Evolutionary conservation across 2,888 invertebrate species (phyloP), one percentile per base, ranked within the genome.

Genomic region (Calliopum simillimum): DNA sequence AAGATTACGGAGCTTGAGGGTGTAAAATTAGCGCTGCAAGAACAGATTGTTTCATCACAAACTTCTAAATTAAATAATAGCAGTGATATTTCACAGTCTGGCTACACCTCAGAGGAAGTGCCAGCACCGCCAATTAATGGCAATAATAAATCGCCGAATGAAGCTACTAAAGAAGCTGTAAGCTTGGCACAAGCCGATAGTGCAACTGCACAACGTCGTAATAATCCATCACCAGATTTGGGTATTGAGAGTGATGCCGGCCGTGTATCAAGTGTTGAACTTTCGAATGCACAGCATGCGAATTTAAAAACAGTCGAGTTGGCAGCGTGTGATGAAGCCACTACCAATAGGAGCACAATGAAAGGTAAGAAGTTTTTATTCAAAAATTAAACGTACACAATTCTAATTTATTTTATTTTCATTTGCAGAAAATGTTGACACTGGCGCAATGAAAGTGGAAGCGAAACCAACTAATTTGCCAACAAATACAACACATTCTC

Each of bases 161-260:
- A 64, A 8, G 61, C 74, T 12, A 63, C 84, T n/a, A n/a, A 77
- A 68, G 33, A 75, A 16, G 33, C 16, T 23, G 47, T 47, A 8
- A 47, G 12, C 12, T n/a, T 46, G 19, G 55, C 46, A 2, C 12
- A 12, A 3, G 53, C 13, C 16, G 21, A 13, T 2, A 63, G 49
- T 67, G 5, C 41, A 21, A 33, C n/a, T 4, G n/a, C 74, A 4
- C 79, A 79, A 14, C 79, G 84, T 4, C 55, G 86, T 11, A 86
- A 87, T 13, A 89, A 88, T 76, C 88, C 92, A 1, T 95, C 95
- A 0, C 95, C 96, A 0, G 96, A 96, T 86, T 89, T 95, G 79
- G 95, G 95, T n/a, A 95, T 96, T 74, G 95, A 95, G 82, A 95
- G 95, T 79, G 95, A 95, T 82, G 89, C 89, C 49, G 90, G 77